Evolutionary conservation across 2,797 vertebrate species (phyloP), one percentile per base, ranked within the genome.

Genomic region (Rhinophrynus dorsalis): DNA sequence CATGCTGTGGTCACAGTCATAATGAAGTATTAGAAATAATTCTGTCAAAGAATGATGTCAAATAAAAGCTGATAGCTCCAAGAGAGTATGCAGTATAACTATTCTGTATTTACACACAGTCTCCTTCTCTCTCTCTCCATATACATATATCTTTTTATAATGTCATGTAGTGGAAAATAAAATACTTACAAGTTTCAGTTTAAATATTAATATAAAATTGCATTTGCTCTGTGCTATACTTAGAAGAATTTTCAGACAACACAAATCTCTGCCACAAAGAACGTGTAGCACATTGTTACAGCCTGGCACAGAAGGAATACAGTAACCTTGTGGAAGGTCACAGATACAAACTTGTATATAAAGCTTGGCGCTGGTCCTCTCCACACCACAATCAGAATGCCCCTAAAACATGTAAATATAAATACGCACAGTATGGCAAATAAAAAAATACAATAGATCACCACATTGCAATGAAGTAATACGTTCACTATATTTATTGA

Each of bases 141-240:
- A n/a, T n/a, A n/a, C n/a, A 12, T 17, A 67, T 21, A 40, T 38
- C 44, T 18, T 4, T 38, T 6, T 57, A 30, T 10, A 15, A 20
- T 32, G 27, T 23, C 12, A 52, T 9, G 5, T 21, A 40, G 12
- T 38, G 6, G 18, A 51, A 68, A 51, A 68, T 40, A 52, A 60
- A 60, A 69, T 38, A 42, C 21, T 44, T 33, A 23, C 6, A 23
- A 7, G 11, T 32, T 6, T 5, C 32, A 68, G 45, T 47, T 32
- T 60, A 52, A 68, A 60, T 60, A 60, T 59, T 68, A 51, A 52
- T 60, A 21, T 11, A n/a, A 35, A 40, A 40, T 64, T 2, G 10
- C 23, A 9, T 6, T 45, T 32, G 8, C 4, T 5, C 10, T 47
- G 27, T 45, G 30, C 38, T 13, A 33, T 20, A 32, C 18, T 44